Evolutionary conservation across 1,140 invertebrate species (phyloP).

Genomic region (Luehdorfia chinensis): DNA sequence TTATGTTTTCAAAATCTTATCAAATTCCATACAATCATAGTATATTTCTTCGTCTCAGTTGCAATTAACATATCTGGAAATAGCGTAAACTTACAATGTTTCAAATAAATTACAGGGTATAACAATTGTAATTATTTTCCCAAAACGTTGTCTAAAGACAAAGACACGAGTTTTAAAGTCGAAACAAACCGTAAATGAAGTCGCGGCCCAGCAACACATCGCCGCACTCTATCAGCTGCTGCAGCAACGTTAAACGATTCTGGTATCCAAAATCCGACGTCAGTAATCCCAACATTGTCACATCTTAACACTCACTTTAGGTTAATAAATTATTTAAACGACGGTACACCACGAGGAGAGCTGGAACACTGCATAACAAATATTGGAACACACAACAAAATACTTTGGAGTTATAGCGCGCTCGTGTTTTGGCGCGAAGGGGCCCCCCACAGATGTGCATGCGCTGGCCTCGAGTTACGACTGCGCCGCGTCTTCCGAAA

Average conservation of each 20-base stretch:
- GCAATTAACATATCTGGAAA: too few species aligned
- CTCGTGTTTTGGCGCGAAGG: constrained; percentile 52
- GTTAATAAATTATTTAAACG: too few species aligned
- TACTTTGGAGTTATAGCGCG: constrained; percentile 8
- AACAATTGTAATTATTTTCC: too few species aligned
- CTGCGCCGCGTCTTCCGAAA: constrained; percentile 62
- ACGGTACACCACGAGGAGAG: neutral
- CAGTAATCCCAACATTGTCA: constrained; percentile 64
- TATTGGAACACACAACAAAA: neutral
- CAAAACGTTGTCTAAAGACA: too few species aligned
- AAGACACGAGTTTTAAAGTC: too few species aligned
- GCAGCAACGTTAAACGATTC: constrained; percentile 55
- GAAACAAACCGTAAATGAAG: constrained; percentile 50
- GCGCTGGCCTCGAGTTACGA: constrained; percentile 43
- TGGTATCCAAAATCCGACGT: constrained; percentile 62
- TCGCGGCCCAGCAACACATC: constrained; percentile 54
- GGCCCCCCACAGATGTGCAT: constrained; percentile 50
- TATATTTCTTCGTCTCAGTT: too few species aligned
- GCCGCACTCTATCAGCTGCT: constrained; percentile 65
- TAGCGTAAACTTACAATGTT: too few species aligned
- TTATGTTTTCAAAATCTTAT: too few species aligned
- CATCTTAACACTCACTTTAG: constrained; percentile 18
- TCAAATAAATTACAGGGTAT: too few species aligned
- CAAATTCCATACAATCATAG: too few species aligned
- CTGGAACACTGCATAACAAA: neutral